Percentiles rank a stretch among this genome's conserved stretches.
phyloP scores from a whole-genome alignment of 2,797 vertebrate species.

The Halcyon leucocephala region DNA sequence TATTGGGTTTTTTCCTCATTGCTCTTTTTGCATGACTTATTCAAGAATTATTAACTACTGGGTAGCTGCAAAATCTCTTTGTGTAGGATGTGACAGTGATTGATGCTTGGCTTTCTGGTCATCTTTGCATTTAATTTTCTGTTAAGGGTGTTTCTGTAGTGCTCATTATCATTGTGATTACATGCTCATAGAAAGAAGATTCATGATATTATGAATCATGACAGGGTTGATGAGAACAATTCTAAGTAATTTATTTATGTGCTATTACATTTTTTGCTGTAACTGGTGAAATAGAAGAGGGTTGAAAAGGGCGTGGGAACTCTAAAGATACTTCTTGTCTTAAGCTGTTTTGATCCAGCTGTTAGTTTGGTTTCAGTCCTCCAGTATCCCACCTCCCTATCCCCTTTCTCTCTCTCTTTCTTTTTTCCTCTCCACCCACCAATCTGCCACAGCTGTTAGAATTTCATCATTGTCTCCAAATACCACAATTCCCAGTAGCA shows the following conservation, averaged over 20 bases:
- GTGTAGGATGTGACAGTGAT: background rate
- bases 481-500: constrained; percentile 4
- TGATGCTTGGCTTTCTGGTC: background rate
- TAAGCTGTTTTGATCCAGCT: constrained; percentile 33
- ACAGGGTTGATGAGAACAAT: background rate
- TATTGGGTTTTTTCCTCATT: fast-evolving
- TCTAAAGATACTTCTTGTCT: background rate
- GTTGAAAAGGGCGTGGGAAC: constrained; percentile 25
- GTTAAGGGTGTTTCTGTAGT: background rate
- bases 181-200: background rate
- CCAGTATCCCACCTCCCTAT: background rate
- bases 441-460: constrained; percentile 55
- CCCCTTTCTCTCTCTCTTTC: background rate
- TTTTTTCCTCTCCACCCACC: background rate
- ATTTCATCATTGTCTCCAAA: constrained; percentile 39
- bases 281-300: background rate
- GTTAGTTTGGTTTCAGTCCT: constrained; percentile 27
- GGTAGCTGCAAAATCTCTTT: background rate
- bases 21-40: background rate
- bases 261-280: background rate
- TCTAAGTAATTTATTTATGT: background rate
- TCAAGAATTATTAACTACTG: background rate
- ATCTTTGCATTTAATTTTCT: background rate
- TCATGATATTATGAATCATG: background rate
- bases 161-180: background rate